Percentiles rank a stretch among this genome's conserved stretches.
Conservation (phyloP, 2,888 invertebrate genomes). For the Disparrhopalites patrizii region DNA sequence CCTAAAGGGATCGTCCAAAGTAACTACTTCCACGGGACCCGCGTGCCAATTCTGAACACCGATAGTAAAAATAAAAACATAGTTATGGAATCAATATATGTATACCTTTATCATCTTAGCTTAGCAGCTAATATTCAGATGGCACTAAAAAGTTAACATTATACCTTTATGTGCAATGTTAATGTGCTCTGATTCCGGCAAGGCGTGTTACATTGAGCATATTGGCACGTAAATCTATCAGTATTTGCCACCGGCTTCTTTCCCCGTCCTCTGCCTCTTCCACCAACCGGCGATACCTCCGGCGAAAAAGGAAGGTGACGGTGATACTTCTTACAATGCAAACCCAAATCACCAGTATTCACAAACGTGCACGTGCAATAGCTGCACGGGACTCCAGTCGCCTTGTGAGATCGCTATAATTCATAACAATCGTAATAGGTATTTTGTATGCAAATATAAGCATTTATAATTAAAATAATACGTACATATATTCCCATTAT, state of each 20-base stretch:
- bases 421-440: neutral
- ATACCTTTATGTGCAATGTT: conserved; percentile 18
- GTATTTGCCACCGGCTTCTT: neutral
- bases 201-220: neutral
- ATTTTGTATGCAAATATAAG: too few relatives aligned
- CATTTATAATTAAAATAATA: neutral
- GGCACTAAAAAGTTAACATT: neutral
- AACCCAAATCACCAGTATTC: neutral
- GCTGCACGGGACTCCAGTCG: neutral
- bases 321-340: conserved; percentile 23
- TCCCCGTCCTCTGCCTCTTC: neutral
- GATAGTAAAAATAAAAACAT: neutral
- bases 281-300: neutral
- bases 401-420: conserved; percentile 20
- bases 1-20: conserved; percentile 6
- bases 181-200: conserved; percentile 10
- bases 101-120: neutral
- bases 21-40: conserved; percentile 16
- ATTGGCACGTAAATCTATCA: conserved; percentile 18
- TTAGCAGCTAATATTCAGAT: too few relatives aligned
- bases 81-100: neutral
- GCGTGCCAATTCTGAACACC: conserved; percentile 10
- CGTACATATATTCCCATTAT: too few relatives aligned
- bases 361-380: conserved; percentile 20
- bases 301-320: conserved; percentile 11